A percentile compares a stretch with the other conserved stretches of the same genome.
These are phyloP conservation scores for Phallusia fumigata DNA, from an alignment of 23 tunicate species.

Conservation along the genomic window DNA sequence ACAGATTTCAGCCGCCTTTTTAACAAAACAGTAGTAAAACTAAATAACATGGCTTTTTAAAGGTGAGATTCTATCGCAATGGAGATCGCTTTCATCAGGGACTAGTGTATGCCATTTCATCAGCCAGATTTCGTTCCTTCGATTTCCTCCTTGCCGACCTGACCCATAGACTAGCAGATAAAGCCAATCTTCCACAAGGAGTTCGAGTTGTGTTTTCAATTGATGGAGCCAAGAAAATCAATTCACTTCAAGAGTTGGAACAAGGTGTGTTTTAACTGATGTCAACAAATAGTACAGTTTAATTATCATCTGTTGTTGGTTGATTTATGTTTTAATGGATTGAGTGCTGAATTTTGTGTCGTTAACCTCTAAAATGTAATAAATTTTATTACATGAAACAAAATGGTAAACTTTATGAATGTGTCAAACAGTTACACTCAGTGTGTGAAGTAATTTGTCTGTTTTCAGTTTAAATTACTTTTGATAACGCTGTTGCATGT, in stretches of 20 bases:
- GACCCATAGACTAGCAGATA: constrained; percentile 68
- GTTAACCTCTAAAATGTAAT: no score
- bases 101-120: constrained; percentile 64
- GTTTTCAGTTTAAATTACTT: no score
- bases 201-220: constrained; percentile 70
- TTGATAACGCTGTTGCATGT: no score
- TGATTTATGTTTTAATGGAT: no score
- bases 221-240: constrained; percentile 50
- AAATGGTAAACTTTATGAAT: no score
- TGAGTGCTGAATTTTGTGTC: no score
- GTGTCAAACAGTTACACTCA: no score
- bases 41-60: no score
- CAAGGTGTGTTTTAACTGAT: constrained; percentile 34
- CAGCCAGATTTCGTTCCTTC: constrained; percentile 65
- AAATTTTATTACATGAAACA: no score
- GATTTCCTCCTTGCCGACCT: constrained; percentile 74
- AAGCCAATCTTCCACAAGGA: constrained; percentile 75
- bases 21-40: no score
- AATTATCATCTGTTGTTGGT: not conserved
- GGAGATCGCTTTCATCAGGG: constrained; percentile 89
- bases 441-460: no score
- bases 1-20: no score
- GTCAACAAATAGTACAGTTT: not conserved
- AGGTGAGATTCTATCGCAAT: constrained; percentile 88
- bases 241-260: constrained; percentile 49